Evolutionary conservation across 2,797 vertebrate species (phyloP), one percentile per base, ranked within the genome.

Genomic region (Gephyroberyx darwinii): DNA sequence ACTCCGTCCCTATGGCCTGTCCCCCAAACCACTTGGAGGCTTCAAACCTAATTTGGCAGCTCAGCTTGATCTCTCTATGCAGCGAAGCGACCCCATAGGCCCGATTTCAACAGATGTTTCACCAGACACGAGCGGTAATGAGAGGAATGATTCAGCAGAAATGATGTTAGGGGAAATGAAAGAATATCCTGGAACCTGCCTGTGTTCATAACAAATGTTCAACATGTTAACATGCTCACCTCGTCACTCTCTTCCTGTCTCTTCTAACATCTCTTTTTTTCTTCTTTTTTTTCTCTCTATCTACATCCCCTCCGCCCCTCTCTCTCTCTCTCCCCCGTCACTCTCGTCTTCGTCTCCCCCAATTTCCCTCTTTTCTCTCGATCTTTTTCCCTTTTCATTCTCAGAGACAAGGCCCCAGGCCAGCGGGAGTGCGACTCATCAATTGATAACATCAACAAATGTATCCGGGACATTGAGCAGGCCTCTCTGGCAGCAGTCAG

Each of bases 401-500:
- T 77, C 77, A 99, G 98, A 85, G 98, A 99, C 93, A 99, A 99
- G 91, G 97, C 98, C 43, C 98, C 98, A 0, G 98, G 98, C 61
- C 98, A 99, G 92, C 91, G 98, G n/a, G 98, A 99, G 71, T 99
- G 98, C 31, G 98, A 99, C 89, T 94, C 93, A 35, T 97, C 97
- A 77, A 99, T 99, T 4, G 97, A 99, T 86, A 95, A 96, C 76
- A 98, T 99, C 92, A 99, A 99, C 92, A 94, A 92, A 70, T 98
- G 96, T 89, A 98, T 99, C 92, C 93, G 98, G 81, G 96, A 98
- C 91, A 98, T 99, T 2, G 98, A 99, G 83, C 98, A 99, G 90
- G 98, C 97, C 33, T 99, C 98, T 0, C 94, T 99, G 4, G 97
- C 96, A 0, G 96, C 96, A 0, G 94, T 98, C 84, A 98, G 97